phyloP scores from a whole-genome alignment of 2,113 vertebrate species.

The Pluvialis apricaria region DNA sequence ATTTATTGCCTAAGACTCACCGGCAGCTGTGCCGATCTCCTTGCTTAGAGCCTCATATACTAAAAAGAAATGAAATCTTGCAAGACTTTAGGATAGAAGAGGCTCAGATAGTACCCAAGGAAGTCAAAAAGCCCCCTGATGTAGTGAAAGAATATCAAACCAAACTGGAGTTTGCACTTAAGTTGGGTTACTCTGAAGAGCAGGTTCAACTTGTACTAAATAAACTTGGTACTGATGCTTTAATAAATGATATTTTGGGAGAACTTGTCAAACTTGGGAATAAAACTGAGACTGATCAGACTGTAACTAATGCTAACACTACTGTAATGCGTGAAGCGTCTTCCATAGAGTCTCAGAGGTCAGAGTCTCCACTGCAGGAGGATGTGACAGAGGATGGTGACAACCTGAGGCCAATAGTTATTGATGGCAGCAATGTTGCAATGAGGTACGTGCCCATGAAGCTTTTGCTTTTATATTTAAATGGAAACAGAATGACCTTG shows the following conservation, averaged over 20 bases:
- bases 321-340: slow-evolving; percentile 73
- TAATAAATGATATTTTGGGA: slow-evolving; percentile 96
- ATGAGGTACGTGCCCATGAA: slow-evolving; percentile 85
- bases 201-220: slow-evolving; percentile 90
- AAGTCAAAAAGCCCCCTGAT: slow-evolving; percentile 73
- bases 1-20: slow-evolving; percentile 75
- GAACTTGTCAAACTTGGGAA: slow-evolving; percentile 96
- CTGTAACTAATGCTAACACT: slow-evolving; percentile 62
- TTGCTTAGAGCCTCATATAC: slow-evolving; percentile 84
- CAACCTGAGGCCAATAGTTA: slow-evolving; percentile 91
- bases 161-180: slow-evolving; percentile 96
- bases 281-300: slow-evolving; percentile 86
- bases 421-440: slow-evolving; percentile 97
- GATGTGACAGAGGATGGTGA: slow-evolving; percentile 83
- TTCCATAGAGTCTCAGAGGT: slow-evolving; percentile 81
- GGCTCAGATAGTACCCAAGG: slow-evolving; percentile 67
- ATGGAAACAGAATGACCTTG: not conserved
- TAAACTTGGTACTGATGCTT: slow-evolving; percentile 92
- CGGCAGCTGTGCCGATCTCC: slow-evolving; percentile 86
- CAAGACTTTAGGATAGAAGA: slow-evolving; percentile 77
- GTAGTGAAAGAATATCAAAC: slow-evolving; percentile 87
- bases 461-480: slow-evolving; percentile 2
- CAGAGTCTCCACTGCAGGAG: slow-evolving; percentile 85
- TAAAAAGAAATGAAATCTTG: slow-evolving; percentile 79
- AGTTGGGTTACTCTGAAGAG: slow-evolving; percentile 95